Evolutionary conservation across 2,113 vertebrate genomes (phyloP).

Genomic region (Chaetodon trifascialis): DNA sequence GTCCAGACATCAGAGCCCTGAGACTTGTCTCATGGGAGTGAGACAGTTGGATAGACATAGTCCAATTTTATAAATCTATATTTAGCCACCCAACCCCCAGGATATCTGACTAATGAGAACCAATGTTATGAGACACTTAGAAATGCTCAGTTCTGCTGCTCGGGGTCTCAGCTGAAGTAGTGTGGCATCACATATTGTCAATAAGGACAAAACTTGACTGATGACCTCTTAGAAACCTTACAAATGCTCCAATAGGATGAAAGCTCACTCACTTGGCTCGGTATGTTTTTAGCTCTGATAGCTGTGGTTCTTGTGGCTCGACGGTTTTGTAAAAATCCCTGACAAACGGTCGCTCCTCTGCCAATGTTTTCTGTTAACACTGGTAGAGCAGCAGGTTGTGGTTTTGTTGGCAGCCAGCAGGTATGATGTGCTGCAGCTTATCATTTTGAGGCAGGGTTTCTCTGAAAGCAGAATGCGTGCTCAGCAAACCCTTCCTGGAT

Average conservation of each 20-base stretch:
- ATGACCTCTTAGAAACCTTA: not conserved
- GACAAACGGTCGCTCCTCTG: not conserved
- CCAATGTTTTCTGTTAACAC: not conserved
- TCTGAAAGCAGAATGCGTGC: slow-evolving; percentile 14
- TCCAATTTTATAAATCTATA: no score
- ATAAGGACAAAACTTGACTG: not conserved
- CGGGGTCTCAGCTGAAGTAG: no score
- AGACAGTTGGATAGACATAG: no score
- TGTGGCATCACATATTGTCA: no score
- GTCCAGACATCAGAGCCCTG: no score
- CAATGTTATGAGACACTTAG: no score
- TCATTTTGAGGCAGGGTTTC: slow-evolving; percentile 19
- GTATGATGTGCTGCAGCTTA: slow-evolving; percentile 7
- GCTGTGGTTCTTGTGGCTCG: not conserved
- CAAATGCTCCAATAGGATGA: not conserved
- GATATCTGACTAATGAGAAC: no score
- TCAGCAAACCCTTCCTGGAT: slow-evolving; percentile 2
- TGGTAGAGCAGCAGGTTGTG: slow-evolving; percentile 22
- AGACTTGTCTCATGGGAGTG: no score
- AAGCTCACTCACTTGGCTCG: not conserved
- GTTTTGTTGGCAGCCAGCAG: slow-evolving; percentile 3
- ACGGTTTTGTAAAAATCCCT: not conserved
- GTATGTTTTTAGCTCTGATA: not conserved
- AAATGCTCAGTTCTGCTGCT: no score
- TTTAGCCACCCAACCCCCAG: no score